Evolutionary conservation across 2,797 vertebrate genomes (phyloP), one percentile per base, ranked within the genome.

Genomic region (Halcyon badia): DNA sequence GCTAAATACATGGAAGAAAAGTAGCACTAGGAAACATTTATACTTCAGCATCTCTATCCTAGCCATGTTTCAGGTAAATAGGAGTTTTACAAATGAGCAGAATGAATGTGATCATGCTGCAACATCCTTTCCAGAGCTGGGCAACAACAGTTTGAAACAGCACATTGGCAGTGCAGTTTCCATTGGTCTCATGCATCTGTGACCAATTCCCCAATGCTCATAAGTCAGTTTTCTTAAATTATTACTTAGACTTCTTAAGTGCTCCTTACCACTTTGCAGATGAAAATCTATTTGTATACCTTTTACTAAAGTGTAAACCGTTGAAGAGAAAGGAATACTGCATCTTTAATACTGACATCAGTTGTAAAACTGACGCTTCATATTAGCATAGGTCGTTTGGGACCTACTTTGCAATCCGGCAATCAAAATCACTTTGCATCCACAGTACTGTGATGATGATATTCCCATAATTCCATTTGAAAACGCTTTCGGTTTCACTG

Each of bases 401-500:
- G 84, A 95, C 68, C 69, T 83, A 83, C 78, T 97, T 96, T 89
- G 75, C 49, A 85, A 92, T 87, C 37, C 41, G 94, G 83, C 52
- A 95, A 95, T 97, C 97, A 97, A 61, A 96, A 79, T 90, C n/a
- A 77, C 84, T 97, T 97, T 89, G 82, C 31, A 84, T 94, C n/a
- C 42, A 30, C 17, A n/a, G 64, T n/a, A 76, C 81, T 82, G 51
- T 49, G 85, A 92, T 92, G 82, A 66, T 37, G 68, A 70, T 70
- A 81, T 76, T 86, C 64, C 90, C 58, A 82, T 90, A 94, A 97
- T 96, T 93, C 91, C 87, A 90, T 91, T 51, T 83, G 92, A 97
- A 97, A 95, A 81, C 80, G 58, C 75, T 92, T 92, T 95, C 80
- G 77, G 62, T 97, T 97, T 92, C 77, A 82, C 39, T 95, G 94